Evolutionary conservation across 2,113 vertebrate genomes (phyloP).

Genomic region (Clarias batrachus): DNA sequence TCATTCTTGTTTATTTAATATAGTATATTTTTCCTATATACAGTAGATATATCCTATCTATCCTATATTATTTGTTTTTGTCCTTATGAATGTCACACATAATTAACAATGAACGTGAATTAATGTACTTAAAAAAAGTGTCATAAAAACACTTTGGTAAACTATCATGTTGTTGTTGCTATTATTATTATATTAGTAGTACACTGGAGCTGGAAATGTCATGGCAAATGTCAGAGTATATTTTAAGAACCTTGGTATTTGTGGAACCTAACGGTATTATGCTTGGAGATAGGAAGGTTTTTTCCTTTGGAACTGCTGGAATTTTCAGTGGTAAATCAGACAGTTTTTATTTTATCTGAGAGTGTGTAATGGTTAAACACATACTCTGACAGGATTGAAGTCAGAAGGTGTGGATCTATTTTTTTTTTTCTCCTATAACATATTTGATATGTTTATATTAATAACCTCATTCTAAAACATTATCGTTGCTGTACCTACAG

Average conservation of each 20-base stretch:
- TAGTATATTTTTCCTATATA: not conserved
- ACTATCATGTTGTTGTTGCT: not conserved
- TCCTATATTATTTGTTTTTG: not conserved
- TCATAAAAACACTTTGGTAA: not conserved
- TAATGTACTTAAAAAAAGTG: not conserved
- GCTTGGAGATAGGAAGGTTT: not conserved
- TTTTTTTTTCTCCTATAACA: too few relatives aligned
- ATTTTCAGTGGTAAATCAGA: not conserved
- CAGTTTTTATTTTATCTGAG: not conserved
- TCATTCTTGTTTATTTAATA: not conserved
- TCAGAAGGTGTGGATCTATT: not conserved
- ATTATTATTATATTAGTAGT: conserved; percentile 1
- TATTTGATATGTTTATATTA: not conserved
- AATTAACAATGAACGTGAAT: not conserved
- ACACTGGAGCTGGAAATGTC: conserved; percentile 7
- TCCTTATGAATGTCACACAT: not conserved
- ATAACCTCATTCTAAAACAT: not conserved
- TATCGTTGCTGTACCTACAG: not conserved
- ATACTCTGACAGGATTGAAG: not conserved
- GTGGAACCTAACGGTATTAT: not conserved
- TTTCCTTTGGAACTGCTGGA: not conserved
- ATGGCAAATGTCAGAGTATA: conserved; percentile 18
- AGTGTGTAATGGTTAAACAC: not conserved
- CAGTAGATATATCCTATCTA: too few relatives aligned
- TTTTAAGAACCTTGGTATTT: conserved; percentile 18